Base-by-base conservation (phyloP, 1,140 invertebrate genomes). In the Dermatophagoides farinae region DNA sequence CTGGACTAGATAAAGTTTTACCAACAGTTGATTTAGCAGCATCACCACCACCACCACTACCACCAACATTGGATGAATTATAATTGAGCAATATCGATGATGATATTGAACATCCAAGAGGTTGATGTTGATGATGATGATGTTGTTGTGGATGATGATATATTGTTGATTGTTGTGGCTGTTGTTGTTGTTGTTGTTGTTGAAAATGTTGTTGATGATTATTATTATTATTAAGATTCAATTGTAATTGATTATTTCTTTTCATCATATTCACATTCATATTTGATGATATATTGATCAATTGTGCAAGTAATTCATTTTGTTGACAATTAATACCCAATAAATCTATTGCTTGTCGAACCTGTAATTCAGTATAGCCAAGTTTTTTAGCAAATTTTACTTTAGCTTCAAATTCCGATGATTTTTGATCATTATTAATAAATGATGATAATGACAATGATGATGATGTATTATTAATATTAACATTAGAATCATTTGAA, bases 341-440 rank as follows among this genome's bases (percentile, higher is more conserved):
- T 67, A 87, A 86, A 52, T 80, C 78, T 14, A 95, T 69, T 0
- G 86, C 90, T 0, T 81, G 80, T 65, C 86, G 82, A 0, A 93
- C 85, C 57, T 89, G 77, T 38, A 77, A 73, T 66, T 96, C 88
- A 0, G 85, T 85, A 72, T 93, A 96, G 12, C 91, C 91, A 46
- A 95, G 74, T 72, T 91, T 92, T 37, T 88, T 72, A 0, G 82
- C 86, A 67, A 88, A 88, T 69, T 88, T 84, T 6, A 88, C 10
- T 16, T 44, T n/a, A 2, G 6, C 10, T 44, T 44, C 43, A 44
- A 18, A 14, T 43, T 16, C 12, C 1, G 12, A 1, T 5, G 65
- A 66, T 9, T 16, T 16, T 51, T 51, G 4, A 4, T 51, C 5
- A 51, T 51, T 20, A 5, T 51, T 14, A 51, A 16, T 51, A 1